Conservation (phyloP, 2,113 vertebrate genomes). For the Meriones unguiculatus region DNA sequence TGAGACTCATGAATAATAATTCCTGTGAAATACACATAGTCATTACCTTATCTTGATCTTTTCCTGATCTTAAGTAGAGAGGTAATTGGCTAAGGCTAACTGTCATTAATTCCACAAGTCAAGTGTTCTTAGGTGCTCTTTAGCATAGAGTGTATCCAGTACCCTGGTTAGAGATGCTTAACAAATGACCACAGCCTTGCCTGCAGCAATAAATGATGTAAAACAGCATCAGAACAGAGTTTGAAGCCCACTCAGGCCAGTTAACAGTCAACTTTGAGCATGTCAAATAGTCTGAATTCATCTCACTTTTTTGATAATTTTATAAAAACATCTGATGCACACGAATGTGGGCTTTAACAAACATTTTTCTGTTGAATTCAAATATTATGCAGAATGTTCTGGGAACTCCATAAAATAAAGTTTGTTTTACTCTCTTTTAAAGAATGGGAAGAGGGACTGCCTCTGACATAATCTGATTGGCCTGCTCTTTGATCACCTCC, state of each 20-base stretch:
- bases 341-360: not conserved
- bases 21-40: not conserved
- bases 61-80: not conserved
- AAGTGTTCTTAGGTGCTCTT: not conserved
- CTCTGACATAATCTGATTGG: too few relatives aligned
- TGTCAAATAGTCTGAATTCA: not conserved
- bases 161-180: not conserved
- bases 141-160: not conserved
- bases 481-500: too few relatives aligned
- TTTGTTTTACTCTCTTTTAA: not conserved
- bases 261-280: not conserved
- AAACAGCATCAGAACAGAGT: not conserved
- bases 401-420: not conserved
- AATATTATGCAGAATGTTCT: not conserved
- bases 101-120: not conserved
- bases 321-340: not conserved
- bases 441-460: too few relatives aligned
- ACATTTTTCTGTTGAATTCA: not conserved
- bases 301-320: not conserved
- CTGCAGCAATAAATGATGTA: not conserved
- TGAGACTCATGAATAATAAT: not conserved
- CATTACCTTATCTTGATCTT: not conserved
- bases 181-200: not conserved
- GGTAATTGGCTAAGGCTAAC: not conserved
- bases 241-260: not conserved